These are phyloP conservation scores for Thymelicus sylvestris DNA, from an alignment of 2,888 invertebrate species.

Conservation along the genomic window DNA sequence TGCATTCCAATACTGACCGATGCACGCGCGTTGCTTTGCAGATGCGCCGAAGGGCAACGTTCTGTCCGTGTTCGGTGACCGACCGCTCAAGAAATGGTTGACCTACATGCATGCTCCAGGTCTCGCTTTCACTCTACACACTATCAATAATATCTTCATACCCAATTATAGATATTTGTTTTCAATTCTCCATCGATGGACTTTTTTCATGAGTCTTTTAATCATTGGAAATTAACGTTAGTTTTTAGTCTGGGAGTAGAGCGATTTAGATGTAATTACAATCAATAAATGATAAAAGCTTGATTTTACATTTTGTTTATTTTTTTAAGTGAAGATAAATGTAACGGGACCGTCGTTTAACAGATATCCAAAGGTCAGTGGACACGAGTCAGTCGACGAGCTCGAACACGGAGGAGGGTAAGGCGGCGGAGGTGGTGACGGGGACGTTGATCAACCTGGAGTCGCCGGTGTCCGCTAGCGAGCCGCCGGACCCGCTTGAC, in stretches of 20 bases:
- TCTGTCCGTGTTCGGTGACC: slow-evolving; percentile 72
- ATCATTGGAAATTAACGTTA: not conserved
- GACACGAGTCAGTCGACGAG: slow-evolving; percentile 77
- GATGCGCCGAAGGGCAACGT: slow-evolving; percentile 74
- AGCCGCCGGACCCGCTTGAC: slow-evolving; percentile 43
- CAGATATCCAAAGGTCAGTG: slow-evolving; percentile 70
- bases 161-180: not conserved
- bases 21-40: slow-evolving; percentile 70
- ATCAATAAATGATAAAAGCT: not conserved
- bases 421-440: slow-evolving; percentile 70
- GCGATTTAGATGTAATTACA: not conserved
- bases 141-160: slow-evolving; percentile 31
- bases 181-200: not conserved
- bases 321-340: not conserved
- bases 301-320: not conserved
- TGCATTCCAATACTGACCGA: slow-evolving; percentile 42
- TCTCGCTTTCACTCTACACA: slow-evolving; percentile 75
- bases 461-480: slow-evolving; percentile 66
- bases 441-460: slow-evolving; percentile 76
- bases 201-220: not conserved
- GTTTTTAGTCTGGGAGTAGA: slow-evolving; percentile 14
- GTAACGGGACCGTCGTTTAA: not conserved
- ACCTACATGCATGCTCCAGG: slow-evolving; percentile 84
- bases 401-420: slow-evolving; percentile 68
- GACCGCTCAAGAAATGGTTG: slow-evolving; percentile 82